These are phyloP conservation scores for Phyllostomus discolor DNA, from an alignment of 2,113 vertebrate genomes.

Conservation along the genomic window DNA sequence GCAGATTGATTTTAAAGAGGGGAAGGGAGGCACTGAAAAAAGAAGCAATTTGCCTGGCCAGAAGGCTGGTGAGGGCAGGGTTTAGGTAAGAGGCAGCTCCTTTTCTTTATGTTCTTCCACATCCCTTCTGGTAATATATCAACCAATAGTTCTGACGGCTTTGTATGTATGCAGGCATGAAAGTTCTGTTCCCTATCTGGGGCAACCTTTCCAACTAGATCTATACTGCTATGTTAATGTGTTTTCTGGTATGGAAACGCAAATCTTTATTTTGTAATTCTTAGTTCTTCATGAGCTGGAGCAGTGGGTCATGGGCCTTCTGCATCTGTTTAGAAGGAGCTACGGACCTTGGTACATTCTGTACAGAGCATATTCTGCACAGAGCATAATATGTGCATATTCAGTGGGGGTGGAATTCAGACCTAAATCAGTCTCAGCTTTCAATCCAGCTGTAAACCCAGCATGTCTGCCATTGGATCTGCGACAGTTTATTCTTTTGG, in stretches of 20 bases:
- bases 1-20: not conserved
- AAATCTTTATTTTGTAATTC: slow-evolving; percentile 8
- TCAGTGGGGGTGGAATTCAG: not conserved
- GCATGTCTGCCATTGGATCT: not conserved
- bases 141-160: not conserved
- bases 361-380: not conserved
- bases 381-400: fast-evolving
- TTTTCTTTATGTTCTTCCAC: not conserved
- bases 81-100: not conserved
- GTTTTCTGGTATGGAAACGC: not conserved
- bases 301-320: not conserved
- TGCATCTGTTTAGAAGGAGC: not conserved
- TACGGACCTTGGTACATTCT: not conserved
- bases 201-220: not conserved
- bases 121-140: not conserved
- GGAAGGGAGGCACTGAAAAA: not conserved
- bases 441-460: not conserved
- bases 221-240: not conserved
- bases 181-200: not conserved
- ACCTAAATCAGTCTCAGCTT: not conserved
- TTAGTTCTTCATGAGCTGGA: not conserved
- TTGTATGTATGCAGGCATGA: not conserved
- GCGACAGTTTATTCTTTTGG: not conserved
- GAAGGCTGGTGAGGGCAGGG: not conserved
- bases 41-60: not conserved